Evolutionary conservation across 2,113 vertebrate species (phyloP), one percentile per base, ranked within the genome.

Genomic region (Antigone vipio): DNA sequence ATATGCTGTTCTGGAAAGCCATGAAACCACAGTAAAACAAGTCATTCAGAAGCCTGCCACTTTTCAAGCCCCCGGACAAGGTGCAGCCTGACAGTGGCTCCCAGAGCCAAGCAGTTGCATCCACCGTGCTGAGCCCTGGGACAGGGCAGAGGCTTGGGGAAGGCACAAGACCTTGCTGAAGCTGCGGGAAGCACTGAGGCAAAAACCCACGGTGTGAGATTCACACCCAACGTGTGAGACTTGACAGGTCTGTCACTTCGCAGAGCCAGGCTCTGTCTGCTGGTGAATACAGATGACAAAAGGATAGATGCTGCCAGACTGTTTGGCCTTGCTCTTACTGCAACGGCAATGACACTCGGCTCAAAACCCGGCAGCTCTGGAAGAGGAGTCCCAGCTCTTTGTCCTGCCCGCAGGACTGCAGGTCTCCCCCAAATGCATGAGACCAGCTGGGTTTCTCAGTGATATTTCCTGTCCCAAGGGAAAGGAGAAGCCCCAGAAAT

Each of bases 91-190:
- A 64, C 72, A 59, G 79, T 18, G 83, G 27, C 45, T 91, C 24
- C 45, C 45, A 73, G 59, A 69, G 35, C 44, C 79, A 38, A n/a
- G 66, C 62, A 72, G 63, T 42, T 4, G 2, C 45, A 49, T 18
- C 27, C 67, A 56, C 30, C 0, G 2, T 4, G 10, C 21, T 9
- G 34, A 77, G 55, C 59, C 47, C 23, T 14, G 4, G 66, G 29
- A 78, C 2, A 0, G 1, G 21, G 11, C 1, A 27, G 38, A 73
- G 72, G 26, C 14, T 22, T 8, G 2, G 34, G 45, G 42, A 47
- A 40, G 45, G 44, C 55, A 63, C 20, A 12, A 71, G 47, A 52
- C 11, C 11, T 20, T 20, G 5, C 30, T 4, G 1, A 4, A 42
- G 47, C 63, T 84, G 50, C 1, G 1, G 83, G 64, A 93, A 68